Evolutionary conservation across 2,888 invertebrate species (phyloP).

Genomic region (Scaptomyza tumidula): DNA sequence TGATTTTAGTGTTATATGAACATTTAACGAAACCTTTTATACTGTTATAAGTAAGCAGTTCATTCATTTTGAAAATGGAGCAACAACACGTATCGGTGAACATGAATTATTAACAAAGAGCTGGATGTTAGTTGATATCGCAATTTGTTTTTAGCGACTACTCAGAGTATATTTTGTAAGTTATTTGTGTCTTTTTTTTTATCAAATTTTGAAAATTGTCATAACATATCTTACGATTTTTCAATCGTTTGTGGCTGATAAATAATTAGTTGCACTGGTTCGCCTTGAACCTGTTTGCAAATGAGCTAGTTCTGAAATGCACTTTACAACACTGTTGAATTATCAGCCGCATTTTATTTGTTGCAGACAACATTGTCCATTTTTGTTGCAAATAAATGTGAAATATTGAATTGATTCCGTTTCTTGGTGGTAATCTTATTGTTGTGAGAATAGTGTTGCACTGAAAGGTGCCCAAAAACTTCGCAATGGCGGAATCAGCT

Average conservation of each 20-base stretch:
- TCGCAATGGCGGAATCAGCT: background rate
- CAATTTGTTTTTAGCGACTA: no score
- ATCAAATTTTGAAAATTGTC: background rate
- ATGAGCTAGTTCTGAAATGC: slow-evolving; percentile 31
- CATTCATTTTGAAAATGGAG: background rate
- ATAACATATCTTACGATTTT: background rate
- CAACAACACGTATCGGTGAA: slow-evolving; percentile 6
- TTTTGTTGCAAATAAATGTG: slow-evolving; percentile 29
- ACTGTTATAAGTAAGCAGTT: background rate
- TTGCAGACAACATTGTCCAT: slow-evolving; percentile 22
- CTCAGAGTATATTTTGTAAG: background rate
- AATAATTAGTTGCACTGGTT: background rate
- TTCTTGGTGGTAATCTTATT: background rate
- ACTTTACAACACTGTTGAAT: slow-evolving; percentile 26
- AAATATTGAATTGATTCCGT: slow-evolving; percentile 2
- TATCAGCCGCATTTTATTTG: slow-evolving; percentile 54
- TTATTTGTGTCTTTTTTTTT: background rate
- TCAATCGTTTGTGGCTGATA: background rate
- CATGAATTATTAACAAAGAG: background rate
- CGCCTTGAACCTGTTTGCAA: background rate
- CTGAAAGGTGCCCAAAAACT: background rate
- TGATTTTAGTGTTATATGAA: background rate
- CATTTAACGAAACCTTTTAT: background rate
- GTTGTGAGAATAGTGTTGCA: slow-evolving; percentile 6
- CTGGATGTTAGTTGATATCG: background rate